phyloP scores from a whole-genome alignment of 2,113 vertebrate genomes.

The Proteles cristata region DNA sequence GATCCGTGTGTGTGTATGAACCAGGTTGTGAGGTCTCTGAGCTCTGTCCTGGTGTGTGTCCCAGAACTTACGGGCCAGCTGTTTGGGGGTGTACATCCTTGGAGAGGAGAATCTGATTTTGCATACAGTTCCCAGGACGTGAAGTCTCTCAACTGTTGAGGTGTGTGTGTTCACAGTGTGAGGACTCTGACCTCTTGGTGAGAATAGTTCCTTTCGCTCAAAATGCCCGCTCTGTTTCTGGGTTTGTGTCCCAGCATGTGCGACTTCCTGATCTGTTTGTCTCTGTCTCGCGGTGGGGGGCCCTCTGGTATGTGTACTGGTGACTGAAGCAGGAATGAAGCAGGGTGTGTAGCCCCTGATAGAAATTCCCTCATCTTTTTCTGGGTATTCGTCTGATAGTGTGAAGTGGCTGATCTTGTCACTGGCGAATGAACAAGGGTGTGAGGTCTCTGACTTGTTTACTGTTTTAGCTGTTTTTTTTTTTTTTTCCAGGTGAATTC shows the following conservation, averaged over 20 bases:
- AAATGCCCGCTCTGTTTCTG: background rate
- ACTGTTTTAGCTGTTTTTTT: background rate
- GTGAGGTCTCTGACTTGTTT: background rate
- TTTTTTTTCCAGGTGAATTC: background rate
- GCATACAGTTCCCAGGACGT: background rate
- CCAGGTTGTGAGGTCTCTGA: background rate
- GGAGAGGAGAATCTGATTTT: background rate
- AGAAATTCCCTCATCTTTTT: background rate
- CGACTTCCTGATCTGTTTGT: conserved; percentile 25
- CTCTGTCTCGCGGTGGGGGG: background rate
- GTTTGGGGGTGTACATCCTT: background rate
- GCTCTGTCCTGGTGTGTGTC: background rate
- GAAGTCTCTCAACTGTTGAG: conserved; percentile 17
- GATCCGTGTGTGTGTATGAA: background rate
- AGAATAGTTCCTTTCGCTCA: conserved; percentile 18
- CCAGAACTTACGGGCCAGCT: background rate
- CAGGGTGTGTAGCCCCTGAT: background rate
- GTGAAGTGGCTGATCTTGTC: background rate
- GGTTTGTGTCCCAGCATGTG: background rate
- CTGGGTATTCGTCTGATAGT: background rate
- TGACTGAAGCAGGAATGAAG: conserved; percentile 6
- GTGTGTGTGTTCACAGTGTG: background rate
- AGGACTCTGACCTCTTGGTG: background rate
- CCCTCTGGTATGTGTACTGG: background rate
- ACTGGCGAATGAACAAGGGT: background rate